Evolutionary conservation across 2,113 vertebrate genomes (phyloP).

Genomic region (Pachypanchax playfairii): DNA sequence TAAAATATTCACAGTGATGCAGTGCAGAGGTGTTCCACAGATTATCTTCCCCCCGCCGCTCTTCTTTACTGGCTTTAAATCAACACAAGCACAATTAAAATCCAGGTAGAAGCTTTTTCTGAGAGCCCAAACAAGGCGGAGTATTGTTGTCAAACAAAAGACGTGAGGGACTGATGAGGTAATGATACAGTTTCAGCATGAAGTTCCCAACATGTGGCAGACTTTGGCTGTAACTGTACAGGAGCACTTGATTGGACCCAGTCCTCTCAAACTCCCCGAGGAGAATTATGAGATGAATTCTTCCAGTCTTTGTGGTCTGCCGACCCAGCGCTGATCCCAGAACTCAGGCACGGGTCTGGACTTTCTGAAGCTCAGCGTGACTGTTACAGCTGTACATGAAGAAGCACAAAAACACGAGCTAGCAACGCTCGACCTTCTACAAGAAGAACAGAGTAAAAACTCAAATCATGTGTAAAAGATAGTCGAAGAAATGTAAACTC

Average conservation of each 20-base stretch:
- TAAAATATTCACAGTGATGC: constrained; percentile 58
- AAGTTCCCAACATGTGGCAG: constrained; percentile 55
- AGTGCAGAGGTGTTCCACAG: constrained; percentile 70
- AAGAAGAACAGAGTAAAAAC: too few relatives aligned
- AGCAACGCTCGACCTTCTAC: too few relatives aligned
- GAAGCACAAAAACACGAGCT: too few relatives aligned
- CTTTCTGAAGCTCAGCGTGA: constrained; percentile 3
- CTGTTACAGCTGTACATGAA: not conserved
- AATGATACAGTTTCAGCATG: constrained; percentile 34
- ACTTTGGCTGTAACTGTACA: constrained; percentile 41
- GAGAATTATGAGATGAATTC: constrained; percentile 51
- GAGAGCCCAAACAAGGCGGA: not conserved
- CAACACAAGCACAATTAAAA: constrained; percentile 70
- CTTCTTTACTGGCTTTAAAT: constrained; percentile 53
- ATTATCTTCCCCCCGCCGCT: constrained; percentile 71
- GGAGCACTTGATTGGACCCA: constrained; percentile 53
- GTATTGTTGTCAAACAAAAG: constrained; percentile 6
- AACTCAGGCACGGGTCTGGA: constrained; percentile 28
- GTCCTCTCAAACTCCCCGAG: constrained; percentile 51
- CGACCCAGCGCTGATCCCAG: constrained; percentile 63
- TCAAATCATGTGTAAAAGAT: too few relatives aligned
- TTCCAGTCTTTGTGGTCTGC: constrained; percentile 49
- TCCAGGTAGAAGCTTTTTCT: constrained; percentile 11
- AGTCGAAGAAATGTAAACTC: too few relatives aligned
- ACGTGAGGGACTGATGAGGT: constrained; percentile 14